Evolutionary conservation across 2,888 invertebrate species (phyloP).

Genomic region (Myopa testacea): DNA sequence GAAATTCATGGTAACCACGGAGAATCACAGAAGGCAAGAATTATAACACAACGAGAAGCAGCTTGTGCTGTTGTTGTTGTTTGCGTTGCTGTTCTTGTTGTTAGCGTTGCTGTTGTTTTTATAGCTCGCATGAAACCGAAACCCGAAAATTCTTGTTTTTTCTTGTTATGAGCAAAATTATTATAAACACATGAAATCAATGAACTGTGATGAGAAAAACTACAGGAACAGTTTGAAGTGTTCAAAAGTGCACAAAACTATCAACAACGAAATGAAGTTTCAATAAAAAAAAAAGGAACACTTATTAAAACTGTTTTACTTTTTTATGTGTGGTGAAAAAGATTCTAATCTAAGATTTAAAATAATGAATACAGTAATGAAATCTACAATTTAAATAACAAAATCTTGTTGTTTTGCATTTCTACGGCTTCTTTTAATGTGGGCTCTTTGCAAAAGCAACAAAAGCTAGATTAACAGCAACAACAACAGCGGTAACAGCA

Average conservation of each 20-base stretch:
- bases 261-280: no score
- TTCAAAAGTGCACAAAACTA: neutral
- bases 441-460: neutral
- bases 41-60: neutral
- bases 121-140: neutral
- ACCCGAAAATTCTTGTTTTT: conserved; percentile 16
- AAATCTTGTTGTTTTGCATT: conserved; percentile 10
- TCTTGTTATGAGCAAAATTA: neutral
- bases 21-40: conserved; percentile 3
- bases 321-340: no score
- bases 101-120: neutral
- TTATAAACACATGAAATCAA: conserved; percentile 22
- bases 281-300: no score
- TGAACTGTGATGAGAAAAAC: conserved; percentile 26
- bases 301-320: no score
- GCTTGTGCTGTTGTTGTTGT: neutral
- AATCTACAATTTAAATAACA: neutral
- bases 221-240: neutral
- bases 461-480: neutral
- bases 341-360: no score
- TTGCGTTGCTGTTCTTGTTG: neutral
- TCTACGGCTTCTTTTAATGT: conserved; percentile 7
- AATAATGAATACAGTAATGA: neutral
- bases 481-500: neutral
- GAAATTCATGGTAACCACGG: neutral